These are phyloP conservation scores for Antitype chi DNA, from an alignment of 2,888 invertebrate genomes.

Conservation along the genomic window DNA sequence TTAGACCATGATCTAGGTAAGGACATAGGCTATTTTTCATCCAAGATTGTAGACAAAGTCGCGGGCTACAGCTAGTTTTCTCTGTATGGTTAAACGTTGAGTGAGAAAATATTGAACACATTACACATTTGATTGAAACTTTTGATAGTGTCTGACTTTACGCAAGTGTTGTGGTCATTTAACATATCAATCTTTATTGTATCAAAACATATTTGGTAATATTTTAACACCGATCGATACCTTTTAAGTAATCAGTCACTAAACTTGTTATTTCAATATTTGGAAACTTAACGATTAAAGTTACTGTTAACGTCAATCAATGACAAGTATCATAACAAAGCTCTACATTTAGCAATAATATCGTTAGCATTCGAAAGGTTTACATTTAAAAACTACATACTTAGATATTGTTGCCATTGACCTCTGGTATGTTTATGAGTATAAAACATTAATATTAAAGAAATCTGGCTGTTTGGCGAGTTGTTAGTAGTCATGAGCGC, in stretches of 20 bases:
- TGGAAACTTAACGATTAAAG: constrained; percentile 15
- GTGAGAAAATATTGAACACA: constrained; percentile 6
- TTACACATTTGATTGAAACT: constrained; percentile 7
- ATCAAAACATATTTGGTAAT: constrained; percentile 24
- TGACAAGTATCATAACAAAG: constrained; percentile 22
- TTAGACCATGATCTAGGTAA: no score
- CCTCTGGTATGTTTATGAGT: constrained; percentile 4
- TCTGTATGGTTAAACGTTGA: background rate
- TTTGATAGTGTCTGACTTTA: constrained; percentile 7
- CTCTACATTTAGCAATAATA: constrained; percentile 19
- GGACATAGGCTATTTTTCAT: no score
- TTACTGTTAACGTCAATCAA: constrained; percentile 21
- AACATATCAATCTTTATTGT: constrained; percentile 30
- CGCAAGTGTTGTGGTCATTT: constrained; percentile 16
- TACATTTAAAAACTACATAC: constrained; percentile 23
- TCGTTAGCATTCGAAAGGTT: constrained; percentile 2
- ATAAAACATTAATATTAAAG: no score
- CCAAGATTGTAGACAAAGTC: no score
- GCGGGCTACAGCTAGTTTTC: background rate
- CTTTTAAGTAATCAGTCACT: constrained; percentile 13
- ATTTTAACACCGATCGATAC: constrained; percentile 1
- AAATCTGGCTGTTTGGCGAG: no score
- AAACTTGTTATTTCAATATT: constrained; percentile 18
- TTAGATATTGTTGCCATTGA: constrained; percentile 21
- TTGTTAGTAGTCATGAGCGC: no score